These are phyloP conservation scores for Chamaetylas fuelleborni DNA, from an alignment of 2,113 vertebrate genomes.

Conservation along the genomic window DNA sequence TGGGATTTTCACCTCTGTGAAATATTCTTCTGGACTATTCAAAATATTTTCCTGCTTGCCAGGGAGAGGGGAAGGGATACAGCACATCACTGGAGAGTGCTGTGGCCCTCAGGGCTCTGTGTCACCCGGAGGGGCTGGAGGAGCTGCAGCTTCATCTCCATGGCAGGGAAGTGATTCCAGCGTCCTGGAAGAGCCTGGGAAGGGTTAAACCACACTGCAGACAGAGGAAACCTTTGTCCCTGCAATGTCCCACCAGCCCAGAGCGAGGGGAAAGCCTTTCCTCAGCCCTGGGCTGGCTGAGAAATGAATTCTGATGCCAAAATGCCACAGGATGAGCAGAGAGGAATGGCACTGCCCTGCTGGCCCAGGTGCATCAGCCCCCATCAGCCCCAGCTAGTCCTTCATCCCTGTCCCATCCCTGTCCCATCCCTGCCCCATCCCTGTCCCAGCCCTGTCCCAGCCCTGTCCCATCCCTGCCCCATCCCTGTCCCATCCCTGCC, in stretches of 20 bases:
- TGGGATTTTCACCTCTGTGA: background rate
- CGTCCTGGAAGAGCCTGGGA: background rate
- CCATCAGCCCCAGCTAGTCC: background rate
- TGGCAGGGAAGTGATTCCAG: background rate
- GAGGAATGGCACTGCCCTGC: background rate
- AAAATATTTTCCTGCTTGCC: background rate
- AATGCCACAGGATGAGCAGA: background rate
- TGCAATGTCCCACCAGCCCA: background rate
- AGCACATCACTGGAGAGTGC: background rate
- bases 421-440: accelerated
- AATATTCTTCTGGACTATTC: background rate
- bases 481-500: too few species aligned
- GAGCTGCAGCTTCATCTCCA: background rate
- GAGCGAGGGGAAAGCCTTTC: background rate
- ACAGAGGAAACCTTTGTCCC: background rate
- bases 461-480: background rate
- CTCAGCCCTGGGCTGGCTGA: background rate
- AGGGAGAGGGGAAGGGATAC: background rate
- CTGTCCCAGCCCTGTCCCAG: background rate
- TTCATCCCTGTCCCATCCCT: background rate
- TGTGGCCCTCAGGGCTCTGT: background rate
- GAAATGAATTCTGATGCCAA: accelerated
- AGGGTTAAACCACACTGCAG: accelerated
- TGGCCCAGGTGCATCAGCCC: background rate
- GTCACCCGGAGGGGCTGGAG: background rate